Conservation (phyloP, 2,113 vertebrate species). For the Rousettus leschenaultii region DNA sequence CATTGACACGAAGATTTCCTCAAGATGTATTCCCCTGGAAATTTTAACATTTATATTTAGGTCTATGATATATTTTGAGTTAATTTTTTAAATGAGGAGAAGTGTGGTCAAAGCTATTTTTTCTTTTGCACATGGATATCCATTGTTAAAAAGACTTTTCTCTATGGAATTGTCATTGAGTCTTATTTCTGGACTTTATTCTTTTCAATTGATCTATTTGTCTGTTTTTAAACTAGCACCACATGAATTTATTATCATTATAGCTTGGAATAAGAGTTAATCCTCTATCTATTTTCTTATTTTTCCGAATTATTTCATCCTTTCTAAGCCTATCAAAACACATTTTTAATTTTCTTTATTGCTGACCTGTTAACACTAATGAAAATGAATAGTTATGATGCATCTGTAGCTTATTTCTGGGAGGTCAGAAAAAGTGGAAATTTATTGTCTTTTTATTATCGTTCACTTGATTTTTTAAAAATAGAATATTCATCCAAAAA, state of each 20-base stretch:
- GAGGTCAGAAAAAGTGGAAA: not conserved
- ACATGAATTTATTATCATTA: not conserved
- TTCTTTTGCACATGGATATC: not conserved
- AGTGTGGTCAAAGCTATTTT: not conserved
- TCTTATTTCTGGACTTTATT: not conserved
- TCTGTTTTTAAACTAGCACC: not conserved
- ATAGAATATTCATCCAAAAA: not conserved
- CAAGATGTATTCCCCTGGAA: not conserved
- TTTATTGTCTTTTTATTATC: not conserved
- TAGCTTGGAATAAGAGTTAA: not conserved
- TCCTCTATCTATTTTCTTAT: not conserved
- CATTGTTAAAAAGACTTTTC: not conserved
- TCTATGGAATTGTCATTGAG: not conserved
- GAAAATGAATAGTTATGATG: not conserved
- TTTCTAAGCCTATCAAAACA: not conserved
- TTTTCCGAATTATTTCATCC: not conserved
- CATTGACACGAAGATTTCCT: not conserved
- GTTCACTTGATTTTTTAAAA: conserved; percentile 36
- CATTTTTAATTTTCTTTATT: not conserved
- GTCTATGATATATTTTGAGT: not conserved
- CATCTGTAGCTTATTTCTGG: not conserved
- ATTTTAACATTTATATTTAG: not conserved
- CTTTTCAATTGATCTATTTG: not conserved
- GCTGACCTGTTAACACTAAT: not conserved
- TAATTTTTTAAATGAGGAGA: not conserved